Conservation (phyloP, 2,888 invertebrate species). For the Cataglyphis rosenhaueri region DNA sequence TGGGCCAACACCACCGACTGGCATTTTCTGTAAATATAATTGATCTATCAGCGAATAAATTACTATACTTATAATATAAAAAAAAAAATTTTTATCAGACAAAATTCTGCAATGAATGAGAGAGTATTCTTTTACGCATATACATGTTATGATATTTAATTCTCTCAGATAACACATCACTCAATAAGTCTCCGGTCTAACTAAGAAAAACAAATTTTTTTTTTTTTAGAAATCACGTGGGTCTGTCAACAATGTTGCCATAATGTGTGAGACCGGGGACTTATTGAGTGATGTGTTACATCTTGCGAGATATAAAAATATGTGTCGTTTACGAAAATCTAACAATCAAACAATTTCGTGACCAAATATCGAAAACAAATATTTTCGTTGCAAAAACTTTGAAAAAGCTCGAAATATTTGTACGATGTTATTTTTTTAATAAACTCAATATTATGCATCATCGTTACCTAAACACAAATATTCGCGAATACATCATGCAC, state of each 20-base stretch:
- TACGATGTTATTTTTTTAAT: slow-evolving; percentile 10
- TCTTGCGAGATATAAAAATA: not conserved
- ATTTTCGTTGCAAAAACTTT: not conserved
- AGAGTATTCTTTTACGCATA: no score
- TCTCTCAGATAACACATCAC: no score
- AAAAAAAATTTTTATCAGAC: not conserved
- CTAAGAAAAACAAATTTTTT: no score
- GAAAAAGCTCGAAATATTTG: not conserved
- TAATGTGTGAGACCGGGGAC: no score
- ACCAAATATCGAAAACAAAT: not conserved
- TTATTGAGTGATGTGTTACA: no score
- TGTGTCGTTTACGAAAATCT: not conserved
- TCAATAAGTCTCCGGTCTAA: no score
- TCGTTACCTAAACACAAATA: slow-evolving; percentile 28
- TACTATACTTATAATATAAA: not conserved
- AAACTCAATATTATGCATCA: not conserved
- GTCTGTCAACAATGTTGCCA: no score
- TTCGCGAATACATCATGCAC: slow-evolving; percentile 5
- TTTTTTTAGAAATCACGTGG: no score
- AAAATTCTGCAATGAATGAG: not conserved
- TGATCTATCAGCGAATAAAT: slow-evolving; percentile 45
- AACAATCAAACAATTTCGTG: not conserved
- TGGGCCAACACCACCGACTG: slow-evolving; percentile 90
- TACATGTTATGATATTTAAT: no score
- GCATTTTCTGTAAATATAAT: slow-evolving; percentile 91